Conservation (phyloP, 1,140 invertebrate genomes). For the Drosophila tropicalis region DNA sequence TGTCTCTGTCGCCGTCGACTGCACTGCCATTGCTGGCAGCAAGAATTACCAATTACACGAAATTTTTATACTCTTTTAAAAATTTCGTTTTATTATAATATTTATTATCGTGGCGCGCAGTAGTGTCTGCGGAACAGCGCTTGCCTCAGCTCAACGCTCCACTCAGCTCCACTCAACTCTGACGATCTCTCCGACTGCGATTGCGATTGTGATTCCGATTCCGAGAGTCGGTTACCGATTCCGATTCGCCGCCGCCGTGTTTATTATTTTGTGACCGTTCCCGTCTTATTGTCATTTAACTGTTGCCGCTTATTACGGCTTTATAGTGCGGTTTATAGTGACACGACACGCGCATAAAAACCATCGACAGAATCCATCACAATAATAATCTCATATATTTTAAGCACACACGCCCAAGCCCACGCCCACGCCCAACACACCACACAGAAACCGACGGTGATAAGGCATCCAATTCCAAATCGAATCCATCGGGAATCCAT, state of each 20-base stretch:
- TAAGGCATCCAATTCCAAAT: slow-evolving; percentile 2
- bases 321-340: slow-evolving; percentile 65
- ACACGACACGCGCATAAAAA: slow-evolving; percentile 40
- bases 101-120: slow-evolving; percentile 83
- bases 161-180: slow-evolving; percentile 42
- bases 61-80: slow-evolving; percentile 84
- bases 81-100: slow-evolving; percentile 84
- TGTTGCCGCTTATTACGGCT: slow-evolving; percentile 64
- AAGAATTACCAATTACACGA: slow-evolving; percentile 83
- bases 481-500: slow-evolving; percentile 35
- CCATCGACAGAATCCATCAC: slow-evolving; percentile 26
- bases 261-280: slow-evolving; percentile 64
- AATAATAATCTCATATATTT: slow-evolving; percentile 38
- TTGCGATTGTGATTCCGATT: slow-evolving; percentile 47
- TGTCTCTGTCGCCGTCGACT: slow-evolving; percentile 37
- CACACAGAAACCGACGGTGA: slow-evolving; percentile 1
- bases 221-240: slow-evolving; percentile 41
- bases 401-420: slow-evolving; percentile 21
- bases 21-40: slow-evolving; percentile 69
- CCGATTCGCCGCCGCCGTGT: slow-evolving; percentile 49
- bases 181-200: slow-evolving; percentile 31
- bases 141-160: slow-evolving; percentile 31
- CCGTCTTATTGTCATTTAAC: slow-evolving; percentile 81
- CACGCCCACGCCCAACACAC: not conserved
- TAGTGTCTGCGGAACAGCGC: slow-evolving; percentile 82